These are phyloP conservation scores for human DNA, from an alignment of 2,113 vertebrate genomes.

Conservation along the genomic window DNA sequence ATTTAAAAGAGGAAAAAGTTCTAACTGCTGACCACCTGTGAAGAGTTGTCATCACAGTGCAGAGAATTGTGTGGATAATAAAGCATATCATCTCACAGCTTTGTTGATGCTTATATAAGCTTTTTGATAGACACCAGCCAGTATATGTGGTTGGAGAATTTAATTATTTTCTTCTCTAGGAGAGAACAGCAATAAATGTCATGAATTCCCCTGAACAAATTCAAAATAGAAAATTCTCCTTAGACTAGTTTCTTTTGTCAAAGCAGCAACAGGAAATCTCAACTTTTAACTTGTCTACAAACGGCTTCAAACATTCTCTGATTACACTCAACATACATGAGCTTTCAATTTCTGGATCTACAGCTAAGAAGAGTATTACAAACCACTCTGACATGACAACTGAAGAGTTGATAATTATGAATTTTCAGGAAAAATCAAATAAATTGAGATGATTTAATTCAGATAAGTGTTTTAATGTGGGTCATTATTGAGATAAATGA, in stretches of 20 bases:
- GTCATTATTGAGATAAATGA: not conserved
- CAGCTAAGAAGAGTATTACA: not conserved
- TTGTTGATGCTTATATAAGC: not conserved
- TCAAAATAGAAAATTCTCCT: conserved; percentile 16
- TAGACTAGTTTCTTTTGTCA: conserved; percentile 12
- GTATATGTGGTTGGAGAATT: not conserved
- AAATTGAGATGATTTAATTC: conserved; percentile 49
- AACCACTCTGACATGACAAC: not conserved
- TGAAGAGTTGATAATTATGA: conserved; percentile 18
- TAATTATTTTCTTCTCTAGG: not conserved
- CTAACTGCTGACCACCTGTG: not conserved
- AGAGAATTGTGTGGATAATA: not conserved
- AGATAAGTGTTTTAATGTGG: not conserved
- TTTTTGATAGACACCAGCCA: conserved; percentile 6
- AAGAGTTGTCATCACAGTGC: not conserved
- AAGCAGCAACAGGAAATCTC: not conserved
- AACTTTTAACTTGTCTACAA: not conserved
- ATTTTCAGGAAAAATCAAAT: conserved; percentile 4
- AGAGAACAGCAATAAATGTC: not conserved
- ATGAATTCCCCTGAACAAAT: not conserved
- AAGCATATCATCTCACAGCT: not conserved
- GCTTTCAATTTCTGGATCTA: conserved; percentile 41
- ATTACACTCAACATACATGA: not conserved
- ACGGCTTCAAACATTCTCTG: not conserved
- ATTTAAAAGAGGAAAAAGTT: not conserved